Conservation (phyloP, 1,140 invertebrate species). For the Stenopsyche tienmushanensis region DNA sequence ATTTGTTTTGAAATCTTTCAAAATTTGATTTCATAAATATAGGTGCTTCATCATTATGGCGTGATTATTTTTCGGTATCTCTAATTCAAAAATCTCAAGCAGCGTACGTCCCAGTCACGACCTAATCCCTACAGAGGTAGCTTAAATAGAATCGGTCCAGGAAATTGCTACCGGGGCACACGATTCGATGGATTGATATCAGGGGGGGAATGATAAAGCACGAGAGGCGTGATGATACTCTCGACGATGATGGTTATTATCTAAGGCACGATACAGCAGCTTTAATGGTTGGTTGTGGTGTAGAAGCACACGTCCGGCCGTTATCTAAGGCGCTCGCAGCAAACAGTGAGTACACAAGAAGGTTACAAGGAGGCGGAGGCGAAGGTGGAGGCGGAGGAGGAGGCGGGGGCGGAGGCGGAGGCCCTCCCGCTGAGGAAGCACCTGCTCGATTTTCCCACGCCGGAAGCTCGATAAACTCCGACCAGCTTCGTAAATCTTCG, state of each 20-base stretch:
- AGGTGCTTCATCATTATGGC: too few relatives aligned
- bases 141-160: too few relatives aligned
- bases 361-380: conserved; percentile 18
- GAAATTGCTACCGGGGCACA: too few relatives aligned
- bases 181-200: too few relatives aligned
- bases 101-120: too few relatives aligned
- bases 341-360: conserved; percentile 10
- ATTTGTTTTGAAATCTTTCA: too few relatives aligned
- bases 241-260: background rate
- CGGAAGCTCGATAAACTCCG: background rate
- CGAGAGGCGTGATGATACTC: background rate
- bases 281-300: conserved; percentile 1
- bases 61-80: too few relatives aligned
- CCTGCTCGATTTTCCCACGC: conserved; percentile 32
- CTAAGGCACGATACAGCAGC: background rate
- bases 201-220: background rate
- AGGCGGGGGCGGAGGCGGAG: background rate
- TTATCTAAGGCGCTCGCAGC: conserved; percentile 13
- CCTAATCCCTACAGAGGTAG: too few relatives aligned
- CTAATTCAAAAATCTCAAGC: too few relatives aligned
- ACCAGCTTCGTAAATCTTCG: background rate
- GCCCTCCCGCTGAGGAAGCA: background rate
- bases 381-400: background rate
- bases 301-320: conserved; percentile 25
- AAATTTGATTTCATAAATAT: too few relatives aligned